Conservation (phyloP, 92 coral and sea anemone genomes). For the Zoanthus solanderi region DNA sequence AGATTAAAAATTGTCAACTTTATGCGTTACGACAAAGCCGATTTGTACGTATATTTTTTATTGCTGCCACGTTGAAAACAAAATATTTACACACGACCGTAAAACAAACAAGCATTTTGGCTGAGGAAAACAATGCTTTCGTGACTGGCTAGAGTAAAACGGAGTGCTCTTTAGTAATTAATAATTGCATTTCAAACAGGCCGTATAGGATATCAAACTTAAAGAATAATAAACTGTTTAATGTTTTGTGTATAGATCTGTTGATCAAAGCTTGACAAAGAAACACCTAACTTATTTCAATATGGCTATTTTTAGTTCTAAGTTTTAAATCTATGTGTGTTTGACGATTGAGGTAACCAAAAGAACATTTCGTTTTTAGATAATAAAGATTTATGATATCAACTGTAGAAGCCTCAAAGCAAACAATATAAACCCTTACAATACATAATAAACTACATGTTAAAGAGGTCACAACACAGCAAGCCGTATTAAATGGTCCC, state of each 20-base stretch:
- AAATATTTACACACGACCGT: too few relatives aligned
- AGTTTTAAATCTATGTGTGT: neutral
- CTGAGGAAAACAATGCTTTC: too few relatives aligned
- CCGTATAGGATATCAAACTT: too few relatives aligned
- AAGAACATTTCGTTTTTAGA: neutral
- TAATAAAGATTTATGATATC: neutral
- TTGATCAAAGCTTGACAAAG: neutral
- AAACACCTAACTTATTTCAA: neutral
- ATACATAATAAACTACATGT: neutral
- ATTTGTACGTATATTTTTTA: too few relatives aligned
- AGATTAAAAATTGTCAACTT: too few relatives aligned
- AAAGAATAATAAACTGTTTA: too few relatives aligned
- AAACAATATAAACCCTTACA: neutral
- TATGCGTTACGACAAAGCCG: too few relatives aligned
- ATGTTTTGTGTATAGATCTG: neutral
- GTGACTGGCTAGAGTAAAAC: too few relatives aligned
- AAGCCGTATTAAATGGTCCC: neutral
- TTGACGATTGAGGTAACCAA: neutral
- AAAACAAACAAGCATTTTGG: too few relatives aligned
- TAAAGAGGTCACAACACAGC: neutral
- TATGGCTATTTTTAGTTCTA: neutral
- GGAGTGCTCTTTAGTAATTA: too few relatives aligned
- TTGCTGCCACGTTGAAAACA: too few relatives aligned
- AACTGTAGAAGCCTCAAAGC: neutral
- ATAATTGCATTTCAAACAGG: too few relatives aligned